phyloP scores from a whole-genome alignment of 2,113 vertebrate genomes.

The Sorex araneus region DNA sequence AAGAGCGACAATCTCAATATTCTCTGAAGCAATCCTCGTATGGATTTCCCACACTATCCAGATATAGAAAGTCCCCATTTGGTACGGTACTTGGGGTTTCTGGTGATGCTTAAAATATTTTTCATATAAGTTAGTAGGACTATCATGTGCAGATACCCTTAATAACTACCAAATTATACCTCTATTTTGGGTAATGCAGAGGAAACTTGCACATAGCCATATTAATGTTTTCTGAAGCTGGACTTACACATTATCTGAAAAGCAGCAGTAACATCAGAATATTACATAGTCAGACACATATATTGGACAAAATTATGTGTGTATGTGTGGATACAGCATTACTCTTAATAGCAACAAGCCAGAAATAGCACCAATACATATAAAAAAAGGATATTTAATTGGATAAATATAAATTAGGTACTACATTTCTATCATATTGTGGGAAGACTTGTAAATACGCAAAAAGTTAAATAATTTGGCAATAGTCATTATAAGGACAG shows the following conservation, averaged over 20 bases:
- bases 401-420: neutral
- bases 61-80: neutral
- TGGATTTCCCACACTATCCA: neutral
- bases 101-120: neutral
- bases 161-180: no score
- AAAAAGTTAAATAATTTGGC: constrained; percentile 6
- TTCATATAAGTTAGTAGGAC: no score
- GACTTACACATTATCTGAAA: neutral
- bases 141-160: no score
- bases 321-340: neutral
- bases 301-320: neutral
- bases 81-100: neutral
- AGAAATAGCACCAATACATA: neutral
- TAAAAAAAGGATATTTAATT: neutral
- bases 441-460: neutral
- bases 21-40: neutral
- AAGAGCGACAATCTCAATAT: neutral
- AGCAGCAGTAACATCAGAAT: neutral
- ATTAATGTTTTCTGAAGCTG: neutral
- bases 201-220: no score
- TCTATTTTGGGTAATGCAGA: no score
- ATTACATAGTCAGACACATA: neutral
- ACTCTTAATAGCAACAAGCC: neutral
- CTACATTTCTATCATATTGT: constrained; percentile 10
- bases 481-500: neutral